Evolutionary conservation across 2,888 invertebrate genomes (phyloP), one percentile per base, ranked within the genome.

Genomic region (Congeria kusceri): DNA sequence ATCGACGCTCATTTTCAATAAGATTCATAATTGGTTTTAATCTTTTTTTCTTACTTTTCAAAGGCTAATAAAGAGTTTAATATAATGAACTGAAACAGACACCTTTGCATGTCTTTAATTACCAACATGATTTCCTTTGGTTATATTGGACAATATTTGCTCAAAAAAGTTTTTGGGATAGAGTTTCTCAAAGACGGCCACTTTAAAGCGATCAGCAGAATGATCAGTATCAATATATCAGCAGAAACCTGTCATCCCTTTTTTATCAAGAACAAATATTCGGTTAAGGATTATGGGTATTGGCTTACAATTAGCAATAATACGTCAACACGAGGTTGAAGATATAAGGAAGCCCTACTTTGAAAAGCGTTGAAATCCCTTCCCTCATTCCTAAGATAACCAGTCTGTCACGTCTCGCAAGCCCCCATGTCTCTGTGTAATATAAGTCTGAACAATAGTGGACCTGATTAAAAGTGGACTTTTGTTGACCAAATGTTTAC

Each of bases 261-360:
- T 70, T 62, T 58, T 66, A 74, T 75, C 68, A 58, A 29, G 57
- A 61, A 68, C 64, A 75, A 80, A 80, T 70, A 80, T 75, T 58
- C 67, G 27, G n/a, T 1, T 25, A 67, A 61, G 66, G 79, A 67
- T 71, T 64, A 63, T 49, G 13, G 66, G 61, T 75, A 80, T 80
- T 63, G n/a, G 57, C 32, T 80, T 64, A 75, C 79, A 75, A 75
- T 80, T 80, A 75, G 61, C 29, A 53, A 32, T 20, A 59, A 46
- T 59, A 46, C 63, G 70, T 77, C 77, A 77, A 77, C 63, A 61
- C 27, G 20, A 29, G 64, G 25, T 39, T 46, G 18, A 49, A 62
- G 75, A 75, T 75, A 68, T 68, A 64, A 47, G 32, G 44, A 32
- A 47, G 57, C 57, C 62, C 29, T 58, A 46, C 20, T 58, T 27